These are phyloP conservation scores for Microcebus jonahi DNA, from an alignment of 2,113 vertebrate species.

Conservation along the genomic window DNA sequence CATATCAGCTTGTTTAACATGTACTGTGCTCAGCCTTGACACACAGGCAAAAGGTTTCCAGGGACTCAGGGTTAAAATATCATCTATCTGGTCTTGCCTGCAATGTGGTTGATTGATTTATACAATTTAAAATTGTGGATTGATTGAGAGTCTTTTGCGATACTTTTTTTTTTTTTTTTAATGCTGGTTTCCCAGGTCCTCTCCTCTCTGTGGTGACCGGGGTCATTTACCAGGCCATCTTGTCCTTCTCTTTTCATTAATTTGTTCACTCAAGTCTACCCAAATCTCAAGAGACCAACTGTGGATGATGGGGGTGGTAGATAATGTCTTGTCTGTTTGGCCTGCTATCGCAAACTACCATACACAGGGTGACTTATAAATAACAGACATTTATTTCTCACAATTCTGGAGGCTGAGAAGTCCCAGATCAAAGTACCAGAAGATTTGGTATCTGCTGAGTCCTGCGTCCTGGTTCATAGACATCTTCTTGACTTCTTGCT, in stretches of 20 bases:
- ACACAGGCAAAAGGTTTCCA: neutral
- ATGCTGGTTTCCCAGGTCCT: neutral
- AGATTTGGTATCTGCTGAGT: neutral
- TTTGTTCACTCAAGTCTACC: neutral
- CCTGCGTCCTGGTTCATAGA: neutral
- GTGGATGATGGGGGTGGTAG: neutral
- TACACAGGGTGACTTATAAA: no score
- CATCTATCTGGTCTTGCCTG: neutral
- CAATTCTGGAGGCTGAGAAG: neutral
- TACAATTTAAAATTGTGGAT: neutral
- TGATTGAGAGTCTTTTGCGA: neutral
- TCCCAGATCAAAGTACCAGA: neutral
- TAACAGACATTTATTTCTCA: neutral
- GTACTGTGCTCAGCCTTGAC: neutral
- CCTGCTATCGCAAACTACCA: neutral
- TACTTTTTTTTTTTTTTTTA: neutral
- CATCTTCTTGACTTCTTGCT: neutral
- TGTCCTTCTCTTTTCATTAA: neutral
- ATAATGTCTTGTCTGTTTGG: neutral
- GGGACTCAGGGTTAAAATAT: neutral
- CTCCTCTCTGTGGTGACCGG: neutral
- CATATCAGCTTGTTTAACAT: neutral
- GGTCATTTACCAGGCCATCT: neutral
- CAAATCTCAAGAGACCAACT: neutral
- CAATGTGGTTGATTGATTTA: neutral